Evolutionary conservation across 2,888 invertebrate species (phyloP).

Genomic region (Actias luna): DNA sequence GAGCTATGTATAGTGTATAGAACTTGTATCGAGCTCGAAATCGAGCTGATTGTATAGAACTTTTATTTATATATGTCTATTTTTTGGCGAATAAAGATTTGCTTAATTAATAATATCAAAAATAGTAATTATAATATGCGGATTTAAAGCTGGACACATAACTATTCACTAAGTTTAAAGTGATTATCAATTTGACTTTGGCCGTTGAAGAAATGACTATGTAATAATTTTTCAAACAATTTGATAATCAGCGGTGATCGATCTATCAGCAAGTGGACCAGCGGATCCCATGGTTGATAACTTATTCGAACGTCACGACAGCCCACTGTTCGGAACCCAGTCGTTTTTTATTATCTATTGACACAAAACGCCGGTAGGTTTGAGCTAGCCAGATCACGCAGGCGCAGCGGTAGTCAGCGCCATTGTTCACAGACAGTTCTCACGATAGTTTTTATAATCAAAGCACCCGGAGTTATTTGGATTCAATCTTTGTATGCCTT

Average conservation of each 20-base stretch:
- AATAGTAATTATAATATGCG: background rate
- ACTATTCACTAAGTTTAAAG: background rate
- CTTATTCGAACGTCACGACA: constrained; percentile 58
- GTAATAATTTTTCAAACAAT: background rate
- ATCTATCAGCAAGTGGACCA: constrained; percentile 43
- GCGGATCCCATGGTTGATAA: constrained; percentile 52
- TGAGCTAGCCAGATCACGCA: constrained; percentile 47
- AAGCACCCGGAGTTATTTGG: constrained; percentile 60
- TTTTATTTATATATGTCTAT: too few species aligned
- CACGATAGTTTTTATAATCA: constrained; percentile 65
- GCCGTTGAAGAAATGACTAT: constrained; percentile 10
- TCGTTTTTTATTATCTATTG: constrained; percentile 52
- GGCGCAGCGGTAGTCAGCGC: constrained; percentile 41
- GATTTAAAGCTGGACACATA: background rate
- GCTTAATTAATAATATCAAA: background rate
- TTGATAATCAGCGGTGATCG: constrained; percentile 13
- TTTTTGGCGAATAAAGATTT: background rate
- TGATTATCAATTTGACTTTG: background rate
- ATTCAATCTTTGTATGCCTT: constrained; percentile 55
- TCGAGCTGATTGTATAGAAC: too few species aligned
- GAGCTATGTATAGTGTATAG: too few species aligned
- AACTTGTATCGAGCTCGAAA: too few species aligned
- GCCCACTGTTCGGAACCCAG: constrained; percentile 36
- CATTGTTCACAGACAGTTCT: constrained; percentile 62
- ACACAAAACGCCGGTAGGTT: constrained; percentile 43